Evolutionary conservation across 2,888 invertebrate species (phyloP), one percentile per base, ranked within the genome.

Genomic region (Crocallis elinguaria): DNA sequence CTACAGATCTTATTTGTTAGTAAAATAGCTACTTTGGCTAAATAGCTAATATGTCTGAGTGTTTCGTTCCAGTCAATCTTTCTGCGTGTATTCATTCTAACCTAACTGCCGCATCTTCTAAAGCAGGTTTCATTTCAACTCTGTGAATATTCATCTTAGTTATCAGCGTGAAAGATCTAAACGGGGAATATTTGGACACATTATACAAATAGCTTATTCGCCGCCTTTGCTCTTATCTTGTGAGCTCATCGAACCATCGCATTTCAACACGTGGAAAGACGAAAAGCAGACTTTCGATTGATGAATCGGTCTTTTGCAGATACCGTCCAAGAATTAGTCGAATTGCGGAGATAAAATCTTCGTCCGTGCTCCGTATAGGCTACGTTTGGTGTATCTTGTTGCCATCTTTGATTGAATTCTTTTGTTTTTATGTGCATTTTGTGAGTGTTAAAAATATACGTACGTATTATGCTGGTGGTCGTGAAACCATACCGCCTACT

Each of bases 121-220:
- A 16, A 38, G 64, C 66, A 63, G 68, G 57, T 71, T 71, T 72
- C 60, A 61, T 69, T 67, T 49, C 36, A 42, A 38, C 57, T 50
- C 44, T 13, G 69, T 67, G 58, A 66, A 64, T 66, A 82, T 80
- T 72, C 75, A 64, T 73, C 76, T 71, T 62, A 50, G 63, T 66
- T 79, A 85, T 86, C 84, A 69, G 62, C 54, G 57, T 62, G 48
- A 65, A 69, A 66, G 64, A 86, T 86, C 86, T 79, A 75, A 79
- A 75, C 71, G 74, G 64, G 61, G 66, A 71, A 69, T 77, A 84
- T 86, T 81, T 76, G 77, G 81, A 73, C 75, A 72, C 69, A 77
- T 77, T 70, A 74, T 76, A 86, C 86, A 86, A 88, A 89, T 85
- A 77, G 80, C 71, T 71, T 68, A 77, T 85, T 86, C 84, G 80